These are phyloP conservation scores for Hemistola chrysoprasaria DNA, from an alignment of 2,888 invertebrate genomes.

Conservation along the genomic window DNA sequence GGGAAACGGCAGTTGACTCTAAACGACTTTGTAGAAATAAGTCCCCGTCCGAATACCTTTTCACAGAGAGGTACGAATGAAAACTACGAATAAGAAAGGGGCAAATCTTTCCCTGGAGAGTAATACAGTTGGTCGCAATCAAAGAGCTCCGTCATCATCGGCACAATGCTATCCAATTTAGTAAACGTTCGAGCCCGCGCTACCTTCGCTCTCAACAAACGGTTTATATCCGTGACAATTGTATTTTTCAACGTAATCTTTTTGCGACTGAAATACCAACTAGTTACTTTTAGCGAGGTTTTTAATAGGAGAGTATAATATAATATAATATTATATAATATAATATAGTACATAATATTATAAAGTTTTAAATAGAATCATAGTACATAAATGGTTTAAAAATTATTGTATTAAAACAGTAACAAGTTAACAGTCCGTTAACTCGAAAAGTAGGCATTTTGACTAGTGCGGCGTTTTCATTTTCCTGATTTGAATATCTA, in stretches of 20 bases:
- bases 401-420: too few relatives aligned
- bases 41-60: constrained; percentile 3
- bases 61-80: constrained; percentile 17
- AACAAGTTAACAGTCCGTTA: too few relatives aligned
- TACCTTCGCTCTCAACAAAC: constrained; percentile 8
- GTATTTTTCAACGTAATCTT: background rate
- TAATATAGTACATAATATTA: too few relatives aligned
- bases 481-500: too few relatives aligned
- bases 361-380: too few relatives aligned
- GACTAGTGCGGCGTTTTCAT: too few relatives aligned
- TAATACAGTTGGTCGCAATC: constrained; percentile 27
- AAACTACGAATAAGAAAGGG: constrained; percentile 12
- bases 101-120: constrained; percentile 16
- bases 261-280: background rate
- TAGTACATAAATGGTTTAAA: too few relatives aligned
- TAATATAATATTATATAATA: too few relatives aligned
- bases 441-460: too few relatives aligned
- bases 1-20: constrained; percentile 7
- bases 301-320: too few relatives aligned
- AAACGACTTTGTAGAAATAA: constrained; percentile 6
- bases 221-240: background rate
- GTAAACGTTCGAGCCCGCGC: constrained; percentile 16
- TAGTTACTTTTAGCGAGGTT: too few relatives aligned
- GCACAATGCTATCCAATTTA: constrained; percentile 31
- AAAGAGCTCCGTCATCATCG: constrained; percentile 28